Evolutionary conservation across 1,140 invertebrate species (phyloP).

Genomic region (Philaenus spumarius): DNA sequence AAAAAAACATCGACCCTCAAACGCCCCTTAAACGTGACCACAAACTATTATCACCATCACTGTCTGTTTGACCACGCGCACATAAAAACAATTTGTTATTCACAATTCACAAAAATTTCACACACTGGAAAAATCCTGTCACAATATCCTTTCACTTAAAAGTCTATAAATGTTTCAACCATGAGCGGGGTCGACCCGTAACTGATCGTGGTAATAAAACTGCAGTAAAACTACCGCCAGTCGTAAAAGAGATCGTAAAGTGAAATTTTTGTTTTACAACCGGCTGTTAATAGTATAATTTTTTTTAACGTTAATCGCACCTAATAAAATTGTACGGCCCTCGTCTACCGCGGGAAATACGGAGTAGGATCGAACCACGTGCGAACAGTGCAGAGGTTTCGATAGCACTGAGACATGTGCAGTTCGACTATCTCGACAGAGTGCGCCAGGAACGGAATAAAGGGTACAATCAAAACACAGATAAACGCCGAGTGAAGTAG

Average conservation of each 20-base stretch:
- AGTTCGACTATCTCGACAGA: background rate
- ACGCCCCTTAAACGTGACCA: background rate
- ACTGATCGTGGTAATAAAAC: background rate
- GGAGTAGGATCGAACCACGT: background rate
- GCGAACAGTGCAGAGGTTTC: conserved; percentile 3
- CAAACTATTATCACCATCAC: background rate
- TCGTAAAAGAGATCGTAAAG: conserved; percentile 2
- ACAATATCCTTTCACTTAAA: conserved; percentile 1
- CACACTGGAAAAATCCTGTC: background rate
- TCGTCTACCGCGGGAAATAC: conserved; percentile 10
- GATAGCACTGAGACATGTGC: conserved; percentile 8
- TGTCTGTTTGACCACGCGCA: background rate
- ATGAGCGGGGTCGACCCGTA: background rate
- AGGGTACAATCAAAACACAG: conserved; percentile 7
- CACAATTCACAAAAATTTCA: background rate
- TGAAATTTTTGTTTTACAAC: background rate
- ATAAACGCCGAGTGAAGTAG: conserved; percentile 11
- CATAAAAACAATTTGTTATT: background rate
- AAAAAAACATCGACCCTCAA: conserved; percentile 1
- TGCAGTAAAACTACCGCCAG: background rate
- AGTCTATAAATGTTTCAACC: background rate
- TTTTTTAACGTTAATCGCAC: conserved; percentile 5
- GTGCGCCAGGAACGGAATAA: conserved; percentile 10
- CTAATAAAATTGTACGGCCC: conserved; percentile 12
- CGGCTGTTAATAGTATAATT: background rate